Evolutionary conservation across 37 sponge, comb jelly and placozoan genomes (phyloP), one percentile per base, ranked within the genome.

Genomic region (Crambe crambe): DNA sequence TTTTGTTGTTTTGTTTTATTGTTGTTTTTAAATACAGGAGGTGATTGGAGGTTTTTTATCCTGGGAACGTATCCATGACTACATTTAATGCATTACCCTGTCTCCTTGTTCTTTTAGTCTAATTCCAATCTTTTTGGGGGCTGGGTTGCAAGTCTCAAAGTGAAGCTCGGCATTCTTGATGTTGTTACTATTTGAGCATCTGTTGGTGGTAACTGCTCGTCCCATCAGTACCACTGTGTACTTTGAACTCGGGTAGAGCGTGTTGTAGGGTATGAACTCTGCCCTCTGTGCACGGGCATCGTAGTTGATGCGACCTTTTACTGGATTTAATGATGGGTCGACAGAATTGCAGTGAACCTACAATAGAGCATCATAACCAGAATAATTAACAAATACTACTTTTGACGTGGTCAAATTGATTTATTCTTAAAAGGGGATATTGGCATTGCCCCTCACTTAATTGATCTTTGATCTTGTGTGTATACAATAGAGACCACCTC

Each of bases 231-330:
- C 29, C 2, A 89, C 81, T 22, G 59, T 75, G 80, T 84, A 84
- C 68, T 74, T 84, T 25, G 90, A 59, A 70, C 73, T 80, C 47
- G 90, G 90, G 38, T 74, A 74, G 60, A 89, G 81, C 22, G 90
- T 89, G 70, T 80, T 84, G 17, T 43, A 23, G 30, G 90, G 85
- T 23, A 44, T 80, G 80, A 89, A 89, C 71, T 89, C 90, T 59
- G 84, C 90, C 44, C 63, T 84, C 64, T 75, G 80, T 15, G 51
- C 47, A 1, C 81, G 71, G 25, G 81, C 70, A 30, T 89, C 90
- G 42, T 80, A 84, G 22, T 37, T 80, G 71, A 67, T 61, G 9
- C 76, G 70, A 30, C 90, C 90, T 29, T 89, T 84, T 23, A 85
- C 81, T 9, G 85, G 76, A 41, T 74, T 89, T 34, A 80, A 62